phyloP scores from a whole-genome alignment of 2,797 vertebrate genomes.

The Rhynchotus rufescens region DNA sequence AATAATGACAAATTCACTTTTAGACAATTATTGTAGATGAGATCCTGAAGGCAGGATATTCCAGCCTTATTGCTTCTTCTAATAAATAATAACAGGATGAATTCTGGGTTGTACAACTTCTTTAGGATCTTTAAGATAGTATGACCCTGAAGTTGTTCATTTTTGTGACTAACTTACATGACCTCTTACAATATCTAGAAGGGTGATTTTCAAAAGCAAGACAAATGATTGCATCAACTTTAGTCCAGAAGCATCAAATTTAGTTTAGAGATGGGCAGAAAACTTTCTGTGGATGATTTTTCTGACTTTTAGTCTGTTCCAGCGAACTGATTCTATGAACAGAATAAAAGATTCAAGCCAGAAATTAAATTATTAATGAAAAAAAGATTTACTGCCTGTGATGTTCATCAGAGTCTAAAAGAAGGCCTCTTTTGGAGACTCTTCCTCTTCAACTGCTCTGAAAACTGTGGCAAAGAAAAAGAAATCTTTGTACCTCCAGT shows the following conservation, averaged over 20 bases:
- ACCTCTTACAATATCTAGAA: background rate
- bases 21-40: background rate
- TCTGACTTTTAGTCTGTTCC: constrained; percentile 31
- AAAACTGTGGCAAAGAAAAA: constrained; percentile 17
- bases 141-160: background rate
- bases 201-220: background rate
- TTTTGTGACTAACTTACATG: background rate
- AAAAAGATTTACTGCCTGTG: constrained; percentile 50
- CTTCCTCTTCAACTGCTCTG: background rate
- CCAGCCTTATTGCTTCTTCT: background rate
- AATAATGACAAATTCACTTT: background rate
- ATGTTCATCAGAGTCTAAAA: constrained; percentile 40
- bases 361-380: constrained; percentile 56
- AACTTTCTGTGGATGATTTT: constrained; percentile 44
- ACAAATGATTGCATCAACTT: background rate
- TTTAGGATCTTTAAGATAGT: background rate
- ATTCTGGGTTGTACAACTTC: background rate
- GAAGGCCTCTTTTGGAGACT: constrained; percentile 22
- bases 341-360: constrained; percentile 57
- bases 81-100: background rate
- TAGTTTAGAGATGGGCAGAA: constrained; percentile 37
- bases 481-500: constrained; percentile 38
- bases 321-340: constrained; percentile 64
- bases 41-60: background rate
- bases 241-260: constrained; percentile 24